phyloP scores from a whole-genome alignment of 1,140 invertebrate genomes.

The Ctenoplectra terminalis region DNA sequence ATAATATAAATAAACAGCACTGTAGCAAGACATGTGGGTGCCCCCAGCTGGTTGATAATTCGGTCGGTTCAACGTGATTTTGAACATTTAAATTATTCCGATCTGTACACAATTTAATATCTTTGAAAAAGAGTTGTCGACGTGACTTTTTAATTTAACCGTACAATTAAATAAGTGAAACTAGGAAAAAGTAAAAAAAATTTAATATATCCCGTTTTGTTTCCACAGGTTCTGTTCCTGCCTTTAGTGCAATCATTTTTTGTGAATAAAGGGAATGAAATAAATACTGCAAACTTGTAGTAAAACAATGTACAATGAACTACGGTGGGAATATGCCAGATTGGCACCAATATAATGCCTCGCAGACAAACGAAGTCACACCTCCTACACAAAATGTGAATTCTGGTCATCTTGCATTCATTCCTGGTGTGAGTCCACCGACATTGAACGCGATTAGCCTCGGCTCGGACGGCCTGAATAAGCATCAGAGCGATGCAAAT shows the following conservation, averaged over 20 bases:
- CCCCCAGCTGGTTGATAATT: neutral
- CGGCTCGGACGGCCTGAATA: constrained; percentile 52
- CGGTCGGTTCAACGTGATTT: no score
- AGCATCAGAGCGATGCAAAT: constrained; percentile 60
- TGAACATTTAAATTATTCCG: no score
- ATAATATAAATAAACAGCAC: neutral
- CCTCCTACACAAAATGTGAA: constrained; percentile 66
- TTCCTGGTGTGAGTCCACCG: constrained; percentile 57
- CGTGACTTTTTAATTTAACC: neutral
- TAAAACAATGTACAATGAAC: constrained; percentile 72
- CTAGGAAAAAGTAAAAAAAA: neutral
- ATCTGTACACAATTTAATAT: neutral
- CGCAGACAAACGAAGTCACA: constrained; percentile 60
- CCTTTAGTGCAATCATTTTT: constrained; percentile 23
- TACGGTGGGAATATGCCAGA: constrained; percentile 69
- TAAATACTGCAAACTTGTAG: constrained; percentile 44
- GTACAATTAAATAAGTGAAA: neutral
- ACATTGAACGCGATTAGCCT: constrained; percentile 49
- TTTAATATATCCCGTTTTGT: constrained; percentile 9
- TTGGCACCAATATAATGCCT: constrained; percentile 68
- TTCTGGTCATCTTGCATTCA: constrained; percentile 61
- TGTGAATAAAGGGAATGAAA: constrained; percentile 39
- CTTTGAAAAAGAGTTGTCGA: neutral
- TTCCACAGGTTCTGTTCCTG: constrained; percentile 59
- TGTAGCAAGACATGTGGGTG: neutral